A percentile compares a stretch with the other conserved stretches of the same genome.
phyloP scores from a whole-genome alignment of 2,113 vertebrate species.

The Pelusios castaneus region DNA sequence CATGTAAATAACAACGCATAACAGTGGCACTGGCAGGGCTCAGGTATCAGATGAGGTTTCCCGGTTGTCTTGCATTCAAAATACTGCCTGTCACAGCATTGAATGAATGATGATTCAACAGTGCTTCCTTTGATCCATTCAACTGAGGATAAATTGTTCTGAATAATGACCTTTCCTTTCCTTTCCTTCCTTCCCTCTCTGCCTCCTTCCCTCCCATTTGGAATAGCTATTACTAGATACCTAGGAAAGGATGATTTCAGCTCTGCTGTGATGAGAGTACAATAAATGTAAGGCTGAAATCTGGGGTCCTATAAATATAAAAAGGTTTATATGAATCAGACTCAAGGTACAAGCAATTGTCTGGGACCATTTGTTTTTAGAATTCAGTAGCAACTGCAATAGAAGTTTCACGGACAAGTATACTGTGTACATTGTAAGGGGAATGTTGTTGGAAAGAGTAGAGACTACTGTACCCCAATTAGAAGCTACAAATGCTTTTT shows the following conservation, averaged over 20 bases:
- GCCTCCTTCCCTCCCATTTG: background rate
- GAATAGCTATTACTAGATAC: constrained; percentile 39
- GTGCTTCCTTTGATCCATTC: constrained; percentile 36
- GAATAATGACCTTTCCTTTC: constrained; percentile 51
- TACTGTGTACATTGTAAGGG: background rate
- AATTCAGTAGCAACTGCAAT: background rate
- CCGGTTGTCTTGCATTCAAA: constrained; percentile 34
- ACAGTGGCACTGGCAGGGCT: constrained; percentile 12
- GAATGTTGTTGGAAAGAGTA: background rate
- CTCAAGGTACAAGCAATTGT: background rate
- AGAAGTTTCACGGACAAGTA: background rate
- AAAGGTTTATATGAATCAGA: background rate
- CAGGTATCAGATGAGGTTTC: constrained; percentile 57
- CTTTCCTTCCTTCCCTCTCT: too few species aligned
- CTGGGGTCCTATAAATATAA: background rate
- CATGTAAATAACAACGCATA: constrained; percentile 3
- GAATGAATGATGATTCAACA: constrained; percentile 16
- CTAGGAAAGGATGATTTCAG: constrained; percentile 43
- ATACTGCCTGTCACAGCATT: constrained; percentile 30
- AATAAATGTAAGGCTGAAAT: background rate
- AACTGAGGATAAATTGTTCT: constrained; percentile 21
- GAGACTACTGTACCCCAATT: background rate
- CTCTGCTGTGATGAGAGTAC: constrained; percentile 40
- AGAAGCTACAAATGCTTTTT: background rate
- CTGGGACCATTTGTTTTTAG: background rate